Conservation (phyloP, 2,888 invertebrate species). For the Tenthredo amoena region DNA sequence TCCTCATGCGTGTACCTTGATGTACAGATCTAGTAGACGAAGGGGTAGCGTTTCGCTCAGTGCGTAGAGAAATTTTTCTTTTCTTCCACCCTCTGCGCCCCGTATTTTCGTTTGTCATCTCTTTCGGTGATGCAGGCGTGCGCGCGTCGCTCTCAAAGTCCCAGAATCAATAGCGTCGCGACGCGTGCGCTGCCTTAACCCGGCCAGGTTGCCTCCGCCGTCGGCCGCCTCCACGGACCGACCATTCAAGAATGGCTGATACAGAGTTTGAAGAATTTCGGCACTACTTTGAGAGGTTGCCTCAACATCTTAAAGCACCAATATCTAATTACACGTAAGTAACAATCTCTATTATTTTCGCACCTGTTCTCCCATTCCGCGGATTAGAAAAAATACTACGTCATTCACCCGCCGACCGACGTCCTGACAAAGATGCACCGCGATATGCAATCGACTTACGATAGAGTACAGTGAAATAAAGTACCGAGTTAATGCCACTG, state of each 20-base stretch:
- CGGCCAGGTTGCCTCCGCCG: slow-evolving; percentile 57
- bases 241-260: slow-evolving; percentile 87
- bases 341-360: slow-evolving; percentile 1
- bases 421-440: neutral
- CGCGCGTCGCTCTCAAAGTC: slow-evolving; percentile 40
- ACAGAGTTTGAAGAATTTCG: slow-evolving; percentile 96
- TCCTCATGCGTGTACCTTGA: neutral
- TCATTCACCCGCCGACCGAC: neutral
- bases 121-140: slow-evolving; percentile 8
- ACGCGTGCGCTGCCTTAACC: slow-evolving; percentile 62
- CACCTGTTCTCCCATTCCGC: neutral
- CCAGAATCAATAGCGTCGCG: slow-evolving; percentile 72
- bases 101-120: slow-evolving; percentile 32
- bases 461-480: neutral
- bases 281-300: slow-evolving; percentile 90
- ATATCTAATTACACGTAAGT: slow-evolving; percentile 95
- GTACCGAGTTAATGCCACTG: neutral
- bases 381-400: neutral
- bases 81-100: neutral
- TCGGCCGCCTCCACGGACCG: slow-evolving; percentile 60
- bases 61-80: slow-evolving; percentile 12
- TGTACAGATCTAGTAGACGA: neutral
- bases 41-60: neutral
- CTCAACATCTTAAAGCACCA: slow-evolving; percentile 88
- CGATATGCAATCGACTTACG: slow-evolving; percentile 6